Percentiles rank a stretch among this genome's conserved stretches.
Conservation (phyloP, 2,888 invertebrate genomes). For the Phymatocera aterrima region DNA sequence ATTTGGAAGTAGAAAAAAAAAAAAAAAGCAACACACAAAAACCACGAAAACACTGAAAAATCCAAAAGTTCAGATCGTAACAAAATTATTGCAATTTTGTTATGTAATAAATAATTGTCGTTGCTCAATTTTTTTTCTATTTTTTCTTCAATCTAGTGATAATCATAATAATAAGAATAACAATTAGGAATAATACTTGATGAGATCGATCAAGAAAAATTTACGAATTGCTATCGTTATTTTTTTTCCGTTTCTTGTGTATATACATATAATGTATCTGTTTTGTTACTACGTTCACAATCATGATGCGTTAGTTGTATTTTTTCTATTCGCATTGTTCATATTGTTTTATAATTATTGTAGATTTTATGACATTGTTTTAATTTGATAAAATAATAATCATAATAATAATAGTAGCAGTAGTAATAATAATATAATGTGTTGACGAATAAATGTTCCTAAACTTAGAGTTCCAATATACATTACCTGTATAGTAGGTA, state of each 20-base stretch:
- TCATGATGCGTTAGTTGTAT: constrained; percentile 61
- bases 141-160: background rate
- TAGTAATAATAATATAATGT: too few species aligned
- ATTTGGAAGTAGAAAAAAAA: constrained; percentile 16
- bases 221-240: background rate
- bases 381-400: constrained; percentile 46
- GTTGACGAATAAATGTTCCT: background rate
- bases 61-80: background rate
- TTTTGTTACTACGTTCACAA: constrained; percentile 64
- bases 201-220: background rate
- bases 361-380: constrained; percentile 59
- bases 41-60: background rate
- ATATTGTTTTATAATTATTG: constrained; percentile 61
- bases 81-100: background rate
- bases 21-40: constrained; percentile 31
- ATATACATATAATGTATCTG: constrained; percentile 57
- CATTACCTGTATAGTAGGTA: too few species aligned
- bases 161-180: too few species aligned
- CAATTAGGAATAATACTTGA: too few species aligned
- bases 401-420: too few species aligned
- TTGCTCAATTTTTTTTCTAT: background rate
- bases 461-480: too few species aligned
- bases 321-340: constrained; percentile 58
- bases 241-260: background rate
- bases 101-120: background rate